These are phyloP conservation scores for Echeneis naucrates DNA, from an alignment of 2,797 vertebrate species.

Conservation along the genomic window DNA sequence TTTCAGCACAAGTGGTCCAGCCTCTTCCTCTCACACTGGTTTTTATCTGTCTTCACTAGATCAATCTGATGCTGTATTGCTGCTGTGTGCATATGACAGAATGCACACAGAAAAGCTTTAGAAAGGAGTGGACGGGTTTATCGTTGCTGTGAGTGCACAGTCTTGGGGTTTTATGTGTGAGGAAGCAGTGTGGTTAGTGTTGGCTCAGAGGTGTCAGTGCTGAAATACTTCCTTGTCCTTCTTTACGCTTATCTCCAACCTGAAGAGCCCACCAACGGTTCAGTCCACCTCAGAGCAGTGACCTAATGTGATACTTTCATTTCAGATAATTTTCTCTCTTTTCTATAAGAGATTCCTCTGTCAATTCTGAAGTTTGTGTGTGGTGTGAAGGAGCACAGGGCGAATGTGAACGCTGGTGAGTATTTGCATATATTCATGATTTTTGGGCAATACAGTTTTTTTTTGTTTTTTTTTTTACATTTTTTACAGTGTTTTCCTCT, in stretches of 20 bases:
- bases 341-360: not conserved
- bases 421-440: slow-evolving; percentile 15
- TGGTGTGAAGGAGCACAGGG: slow-evolving; percentile 18
- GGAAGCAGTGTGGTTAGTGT: slow-evolving; percentile 73
- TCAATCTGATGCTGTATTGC: not conserved
- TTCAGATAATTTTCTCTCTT: not conserved
- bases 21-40: slow-evolving; percentile 35
- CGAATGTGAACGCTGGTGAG: slow-evolving; percentile 56
- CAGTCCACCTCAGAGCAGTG: slow-evolving; percentile 12
- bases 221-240: slow-evolving; percentile 71
- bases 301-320: slow-evolving; percentile 30
- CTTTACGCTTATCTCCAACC: slow-evolving; percentile 19
- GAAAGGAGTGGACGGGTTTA: not conserved
- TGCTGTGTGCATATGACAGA: not conserved
- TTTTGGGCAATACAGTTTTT: not conserved
- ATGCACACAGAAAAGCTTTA: not conserved
- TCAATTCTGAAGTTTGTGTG: slow-evolving; percentile 5
- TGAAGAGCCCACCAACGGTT: slow-evolving; percentile 26
- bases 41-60: not conserved
- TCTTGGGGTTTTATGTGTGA: slow-evolving; percentile 60
- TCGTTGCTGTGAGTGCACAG: slow-evolving; percentile 4
- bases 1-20: slow-evolving; percentile 50
- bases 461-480: not conserved
- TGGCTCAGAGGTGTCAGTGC: slow-evolving; percentile 41
- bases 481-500: not conserved